Percentiles rank a stretch among this genome's conserved stretches.
These are phyloP conservation scores for Drosophila rellima DNA, from an alignment of 2,888 invertebrate species.

Conservation along the genomic window DNA sequence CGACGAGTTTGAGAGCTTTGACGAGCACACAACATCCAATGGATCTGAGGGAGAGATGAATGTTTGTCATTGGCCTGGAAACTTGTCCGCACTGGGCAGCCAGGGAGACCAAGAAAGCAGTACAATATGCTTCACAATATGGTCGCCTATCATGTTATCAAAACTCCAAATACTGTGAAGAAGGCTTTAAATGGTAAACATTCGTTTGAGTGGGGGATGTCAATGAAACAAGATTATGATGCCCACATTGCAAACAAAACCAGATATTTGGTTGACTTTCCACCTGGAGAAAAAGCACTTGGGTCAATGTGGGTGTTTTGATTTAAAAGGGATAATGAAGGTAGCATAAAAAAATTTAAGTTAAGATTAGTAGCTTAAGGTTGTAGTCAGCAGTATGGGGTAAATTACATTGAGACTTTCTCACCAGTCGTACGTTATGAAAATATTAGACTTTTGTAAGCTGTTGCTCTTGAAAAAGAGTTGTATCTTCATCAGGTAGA, in stretches of 20 bases:
- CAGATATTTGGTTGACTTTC: background rate
- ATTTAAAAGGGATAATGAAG: background rate
- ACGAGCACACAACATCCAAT: background rate
- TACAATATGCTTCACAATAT: constrained; percentile 1
- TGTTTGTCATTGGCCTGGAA: constrained; percentile 1
- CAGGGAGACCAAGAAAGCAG: constrained; percentile 5
- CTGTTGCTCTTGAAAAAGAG: constrained; percentile 39
- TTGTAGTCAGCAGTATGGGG: background rate
- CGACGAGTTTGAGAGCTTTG: background rate
- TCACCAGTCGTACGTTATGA: constrained; percentile 1
- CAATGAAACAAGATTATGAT: background rate
- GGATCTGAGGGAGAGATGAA: background rate
- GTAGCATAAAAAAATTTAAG: background rate
- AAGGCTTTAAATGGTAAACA: background rate
- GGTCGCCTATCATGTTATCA: background rate
- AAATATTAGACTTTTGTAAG: constrained; percentile 40
- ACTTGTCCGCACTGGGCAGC: constrained; percentile 7
- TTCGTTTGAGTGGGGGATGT: constrained; percentile 7
- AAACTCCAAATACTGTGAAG: background rate
- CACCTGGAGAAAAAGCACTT: background rate
- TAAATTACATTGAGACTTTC: constrained; percentile 1
- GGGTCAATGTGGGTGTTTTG: constrained; percentile 8
- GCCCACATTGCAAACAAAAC: background rate
- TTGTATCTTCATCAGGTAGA: constrained; percentile 53
- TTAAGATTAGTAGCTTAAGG: constrained; percentile 5